These are phyloP conservation scores for Periplaneta americana DNA, from an alignment of 1,140 invertebrate species.

Conservation along the genomic window DNA sequence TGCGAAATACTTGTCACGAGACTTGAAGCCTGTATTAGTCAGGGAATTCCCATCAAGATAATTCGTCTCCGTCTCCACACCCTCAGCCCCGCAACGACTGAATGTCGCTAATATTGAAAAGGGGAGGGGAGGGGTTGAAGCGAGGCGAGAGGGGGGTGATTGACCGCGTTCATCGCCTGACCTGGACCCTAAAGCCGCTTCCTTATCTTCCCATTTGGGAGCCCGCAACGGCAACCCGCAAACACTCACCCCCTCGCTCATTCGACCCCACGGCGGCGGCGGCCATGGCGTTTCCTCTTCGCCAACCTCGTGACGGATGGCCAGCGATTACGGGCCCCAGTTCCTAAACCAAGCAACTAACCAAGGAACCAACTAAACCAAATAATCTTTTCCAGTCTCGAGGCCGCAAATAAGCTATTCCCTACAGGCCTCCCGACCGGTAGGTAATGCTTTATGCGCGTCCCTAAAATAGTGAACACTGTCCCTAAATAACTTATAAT, in stretches of 20 bases:
- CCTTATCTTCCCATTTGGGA: background rate
- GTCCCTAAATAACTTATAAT: background rate
- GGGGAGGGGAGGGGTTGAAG: no score
- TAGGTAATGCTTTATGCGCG: background rate
- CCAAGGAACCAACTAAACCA: background rate
- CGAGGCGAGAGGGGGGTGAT: background rate
- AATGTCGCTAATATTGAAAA: no score
- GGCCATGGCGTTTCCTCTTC: no score
- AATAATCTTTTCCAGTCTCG: background rate
- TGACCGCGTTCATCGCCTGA: slow-evolving; percentile 2
- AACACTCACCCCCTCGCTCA: background rate
- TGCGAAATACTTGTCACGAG: no score
- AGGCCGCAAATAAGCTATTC: background rate
- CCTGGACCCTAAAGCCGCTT: background rate
- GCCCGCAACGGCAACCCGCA: background rate
- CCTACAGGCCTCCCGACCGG: background rate
- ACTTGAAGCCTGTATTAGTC: no score
- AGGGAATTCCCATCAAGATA: no score
- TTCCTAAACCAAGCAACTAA: background rate
- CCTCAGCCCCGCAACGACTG: no score
- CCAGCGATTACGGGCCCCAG: background rate
- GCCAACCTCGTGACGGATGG: background rate
- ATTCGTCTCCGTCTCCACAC: no score
- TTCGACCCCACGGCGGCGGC: background rate
- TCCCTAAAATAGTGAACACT: background rate